These are phyloP conservation scores for Branchinecta sandiegonensis DNA, from an alignment of 2,888 invertebrate species.

Conservation along the genomic window DNA sequence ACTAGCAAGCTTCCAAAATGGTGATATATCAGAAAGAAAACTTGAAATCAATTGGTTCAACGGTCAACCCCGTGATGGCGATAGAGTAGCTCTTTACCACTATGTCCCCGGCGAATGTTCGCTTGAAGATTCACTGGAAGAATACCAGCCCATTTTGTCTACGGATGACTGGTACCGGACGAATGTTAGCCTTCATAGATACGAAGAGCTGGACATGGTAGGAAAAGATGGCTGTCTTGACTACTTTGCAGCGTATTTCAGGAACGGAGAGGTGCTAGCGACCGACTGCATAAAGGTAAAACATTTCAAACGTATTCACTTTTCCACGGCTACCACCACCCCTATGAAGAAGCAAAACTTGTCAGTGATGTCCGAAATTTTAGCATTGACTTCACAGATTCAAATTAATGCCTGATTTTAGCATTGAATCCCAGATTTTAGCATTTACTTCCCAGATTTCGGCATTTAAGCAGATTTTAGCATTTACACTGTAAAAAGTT, in stretches of 20 bases:
- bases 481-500: too few species aligned
- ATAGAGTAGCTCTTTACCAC: slow-evolving; percentile 18
- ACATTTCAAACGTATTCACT: too few species aligned
- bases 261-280: slow-evolving; percentile 31
- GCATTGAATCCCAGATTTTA: too few species aligned
- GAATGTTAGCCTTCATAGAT: neutral
- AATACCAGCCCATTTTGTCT: neutral
- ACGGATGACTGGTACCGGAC: neutral
- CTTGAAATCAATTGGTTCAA: slow-evolving; percentile 22
- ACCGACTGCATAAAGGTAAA: slow-evolving; percentile 39
- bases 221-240: slow-evolving; percentile 29
- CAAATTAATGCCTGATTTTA: too few species aligned
- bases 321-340: too few species aligned
- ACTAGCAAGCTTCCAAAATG: slow-evolving; percentile 18
- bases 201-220: neutral
- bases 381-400: too few species aligned
- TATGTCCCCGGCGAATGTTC: slow-evolving; percentile 1
- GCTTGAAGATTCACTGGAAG: neutral
- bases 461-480: too few species aligned
- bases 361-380: too few species aligned
- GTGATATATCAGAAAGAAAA: slow-evolving; percentile 20
- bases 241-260: slow-evolving; percentile 31
- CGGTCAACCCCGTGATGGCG: neutral
- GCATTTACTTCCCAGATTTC: too few species aligned
- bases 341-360: too few species aligned